phyloP scores from a whole-genome alignment of 2,113 vertebrate genomes.

The Lethenteron camtschaticum region DNA sequence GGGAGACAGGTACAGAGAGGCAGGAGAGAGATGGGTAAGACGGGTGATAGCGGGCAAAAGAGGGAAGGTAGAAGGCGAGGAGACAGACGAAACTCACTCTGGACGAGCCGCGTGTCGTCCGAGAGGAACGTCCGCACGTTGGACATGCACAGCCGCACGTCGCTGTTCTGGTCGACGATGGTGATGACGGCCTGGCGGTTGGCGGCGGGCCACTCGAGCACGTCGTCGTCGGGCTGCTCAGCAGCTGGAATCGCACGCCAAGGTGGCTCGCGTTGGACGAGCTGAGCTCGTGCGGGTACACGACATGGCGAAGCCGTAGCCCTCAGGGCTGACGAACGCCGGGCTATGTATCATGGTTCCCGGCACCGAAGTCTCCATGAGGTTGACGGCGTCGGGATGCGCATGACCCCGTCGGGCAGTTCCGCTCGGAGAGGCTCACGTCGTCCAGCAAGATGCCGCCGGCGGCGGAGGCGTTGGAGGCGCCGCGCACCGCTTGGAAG shows the following conservation, averaged over 20 bases:
- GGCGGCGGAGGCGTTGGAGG: constrained; percentile 19
- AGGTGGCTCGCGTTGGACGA: constrained; percentile 17
- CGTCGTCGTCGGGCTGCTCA: constrained; percentile 44
- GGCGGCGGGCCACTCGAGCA: constrained; percentile 50
- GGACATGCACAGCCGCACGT: constrained; percentile 48
- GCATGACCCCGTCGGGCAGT: constrained; percentile 49
- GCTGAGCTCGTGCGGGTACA: constrained; percentile 18
- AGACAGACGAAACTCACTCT: constrained; percentile 10
- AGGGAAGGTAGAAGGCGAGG: neutral
- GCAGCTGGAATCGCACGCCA: constrained; percentile 38
- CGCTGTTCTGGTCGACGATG: constrained; percentile 52
- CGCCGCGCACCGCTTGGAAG: constrained; percentile 43
- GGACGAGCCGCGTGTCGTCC: constrained; percentile 8
- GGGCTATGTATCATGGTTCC: constrained; percentile 25
- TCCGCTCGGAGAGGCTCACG: constrained; percentile 39
- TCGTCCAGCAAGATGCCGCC: constrained; percentile 57
- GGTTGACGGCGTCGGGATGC: constrained; percentile 34
- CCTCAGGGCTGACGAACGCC: constrained; percentile 51
- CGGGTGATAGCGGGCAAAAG: no score
- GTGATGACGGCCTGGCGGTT: constrained; percentile 43
- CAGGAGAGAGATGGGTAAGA: neutral
- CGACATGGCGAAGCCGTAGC: constrained; percentile 37
- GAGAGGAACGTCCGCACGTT: constrained; percentile 44
- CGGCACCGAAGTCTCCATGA: constrained; percentile 17
- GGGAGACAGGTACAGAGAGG: neutral